Evolutionary conservation across 2,888 invertebrate genomes (phyloP).

Genomic region (Zootermopsis nevadensis): DNA sequence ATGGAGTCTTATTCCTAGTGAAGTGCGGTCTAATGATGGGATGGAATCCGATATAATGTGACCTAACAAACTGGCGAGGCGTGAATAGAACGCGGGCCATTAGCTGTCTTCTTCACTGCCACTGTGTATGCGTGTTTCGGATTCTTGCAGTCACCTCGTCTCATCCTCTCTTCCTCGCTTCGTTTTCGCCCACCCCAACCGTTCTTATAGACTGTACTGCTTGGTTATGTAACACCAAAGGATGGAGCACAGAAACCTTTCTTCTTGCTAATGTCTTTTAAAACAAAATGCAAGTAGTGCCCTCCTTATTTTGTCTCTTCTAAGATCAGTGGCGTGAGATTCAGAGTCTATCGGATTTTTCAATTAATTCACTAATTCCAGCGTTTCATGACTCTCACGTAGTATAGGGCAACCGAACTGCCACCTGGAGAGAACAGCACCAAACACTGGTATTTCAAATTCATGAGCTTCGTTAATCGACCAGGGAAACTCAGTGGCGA

Average conservation of each 20-base stretch:
- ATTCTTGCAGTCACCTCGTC: slow-evolving; percentile 34
- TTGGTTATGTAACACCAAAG: background rate
- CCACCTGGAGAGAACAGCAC: no score
- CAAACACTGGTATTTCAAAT: no score
- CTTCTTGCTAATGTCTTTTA: slow-evolving; percentile 40
- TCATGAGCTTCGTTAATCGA: no score
- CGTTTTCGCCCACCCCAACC: background rate
- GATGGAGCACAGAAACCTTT: background rate
- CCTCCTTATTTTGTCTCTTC: background rate
- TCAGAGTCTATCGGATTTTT: no score
- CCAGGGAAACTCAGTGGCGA: no score
- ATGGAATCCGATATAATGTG: slow-evolving; percentile 44
- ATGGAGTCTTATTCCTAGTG: slow-evolving; percentile 21
- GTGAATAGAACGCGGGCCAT: slow-evolving; percentile 39
- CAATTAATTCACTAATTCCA: no score
- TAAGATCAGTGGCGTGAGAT: slow-evolving; percentile 9
- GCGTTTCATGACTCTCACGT: no score
- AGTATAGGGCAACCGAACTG: no score
- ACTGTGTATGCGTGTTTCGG: slow-evolving; percentile 33
- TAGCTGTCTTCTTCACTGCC: slow-evolving; percentile 11
- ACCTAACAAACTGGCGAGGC: slow-evolving; percentile 38
- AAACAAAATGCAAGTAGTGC: slow-evolving; percentile 33
- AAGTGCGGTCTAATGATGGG: slow-evolving; percentile 36
- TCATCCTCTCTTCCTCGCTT: slow-evolving; percentile 8
- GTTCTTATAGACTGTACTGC: background rate